phyloP scores from a whole-genome alignment of 2,797 vertebrate species.

The Anabacerthia variegaticeps region DNA sequence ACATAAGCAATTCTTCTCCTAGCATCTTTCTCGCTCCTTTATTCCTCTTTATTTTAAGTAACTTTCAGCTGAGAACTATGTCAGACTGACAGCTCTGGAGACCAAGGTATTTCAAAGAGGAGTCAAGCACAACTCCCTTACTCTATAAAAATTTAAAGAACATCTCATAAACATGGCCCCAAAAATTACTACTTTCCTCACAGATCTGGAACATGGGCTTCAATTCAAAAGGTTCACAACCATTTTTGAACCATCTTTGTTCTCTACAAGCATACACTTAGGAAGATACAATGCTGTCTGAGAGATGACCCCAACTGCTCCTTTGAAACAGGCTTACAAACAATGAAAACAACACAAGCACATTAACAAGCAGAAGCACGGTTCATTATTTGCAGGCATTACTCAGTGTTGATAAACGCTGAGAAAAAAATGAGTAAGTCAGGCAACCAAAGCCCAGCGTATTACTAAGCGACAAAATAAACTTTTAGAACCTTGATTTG shows the following conservation, averaged over 20 bases:
- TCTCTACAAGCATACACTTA: not conserved
- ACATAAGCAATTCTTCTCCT: not conserved
- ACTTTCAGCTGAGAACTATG: constrained; percentile 5
- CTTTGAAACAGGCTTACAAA: constrained; percentile 2
- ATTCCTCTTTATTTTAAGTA: not conserved
- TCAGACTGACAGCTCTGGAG: not conserved
- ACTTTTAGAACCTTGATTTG: constrained; percentile 4
- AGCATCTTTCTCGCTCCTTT: not conserved
- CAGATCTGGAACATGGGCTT: not conserved
- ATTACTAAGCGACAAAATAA: not conserved
- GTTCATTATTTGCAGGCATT: constrained; percentile 25
- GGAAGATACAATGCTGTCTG: not conserved
- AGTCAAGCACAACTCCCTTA: not conserved
- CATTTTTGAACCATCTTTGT: not conserved
- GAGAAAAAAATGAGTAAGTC: not conserved
- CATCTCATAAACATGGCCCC: not conserved
- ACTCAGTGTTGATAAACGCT: not conserved
- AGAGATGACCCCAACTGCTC: not conserved
- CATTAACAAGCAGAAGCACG: not conserved
- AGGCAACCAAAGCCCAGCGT: not conserved
- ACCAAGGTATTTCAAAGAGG: not conserved
- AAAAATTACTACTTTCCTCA: not conserved
- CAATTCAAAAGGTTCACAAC: not conserved
- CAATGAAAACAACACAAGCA: constrained; percentile 27
- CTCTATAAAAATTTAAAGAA: not conserved